phyloP scores from a whole-genome alignment of 2,113 vertebrate species.

The Oreocharis arfaki region DNA sequence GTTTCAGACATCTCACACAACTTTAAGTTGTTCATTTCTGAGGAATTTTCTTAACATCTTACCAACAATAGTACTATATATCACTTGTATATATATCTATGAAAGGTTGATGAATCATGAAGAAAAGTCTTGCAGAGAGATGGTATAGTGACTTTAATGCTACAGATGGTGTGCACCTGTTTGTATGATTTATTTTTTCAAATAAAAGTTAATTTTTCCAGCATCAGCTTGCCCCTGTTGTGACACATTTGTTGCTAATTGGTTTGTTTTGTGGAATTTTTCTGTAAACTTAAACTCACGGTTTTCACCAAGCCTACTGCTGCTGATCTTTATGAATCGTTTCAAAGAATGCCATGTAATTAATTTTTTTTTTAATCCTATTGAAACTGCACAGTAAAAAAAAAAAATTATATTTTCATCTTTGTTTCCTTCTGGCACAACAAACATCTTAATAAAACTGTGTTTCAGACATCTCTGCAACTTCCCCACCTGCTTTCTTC shows the following conservation, averaged over 20 bases:
- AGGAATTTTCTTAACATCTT: not conserved
- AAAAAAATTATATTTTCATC: not conserved
- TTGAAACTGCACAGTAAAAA: not conserved
- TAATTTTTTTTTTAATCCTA: not conserved
- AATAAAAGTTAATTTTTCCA: not conserved
- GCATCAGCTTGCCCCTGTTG: not conserved
- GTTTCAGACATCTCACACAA: not conserved
- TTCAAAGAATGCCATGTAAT: not conserved
- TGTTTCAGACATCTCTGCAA: not conserved
- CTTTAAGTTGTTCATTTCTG: not conserved
- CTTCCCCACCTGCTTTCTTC: not conserved
- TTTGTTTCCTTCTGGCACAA: not conserved
- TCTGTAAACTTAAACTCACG: not conserved
- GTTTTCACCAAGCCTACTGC: not conserved
- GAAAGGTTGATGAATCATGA: not conserved
- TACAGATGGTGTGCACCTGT: not conserved
- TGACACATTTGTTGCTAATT: not conserved
- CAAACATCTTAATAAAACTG: not conserved
- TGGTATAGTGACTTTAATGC: not conserved
- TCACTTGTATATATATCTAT: not conserved
- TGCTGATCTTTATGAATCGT: not conserved
- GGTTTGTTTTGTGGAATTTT: not conserved
- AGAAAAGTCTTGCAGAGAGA: not conserved
- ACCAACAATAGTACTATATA: not conserved
- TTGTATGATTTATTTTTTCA: not conserved